Conservation (phyloP, 2,888 invertebrate species). For the Sarcophaga rosellei region DNA sequence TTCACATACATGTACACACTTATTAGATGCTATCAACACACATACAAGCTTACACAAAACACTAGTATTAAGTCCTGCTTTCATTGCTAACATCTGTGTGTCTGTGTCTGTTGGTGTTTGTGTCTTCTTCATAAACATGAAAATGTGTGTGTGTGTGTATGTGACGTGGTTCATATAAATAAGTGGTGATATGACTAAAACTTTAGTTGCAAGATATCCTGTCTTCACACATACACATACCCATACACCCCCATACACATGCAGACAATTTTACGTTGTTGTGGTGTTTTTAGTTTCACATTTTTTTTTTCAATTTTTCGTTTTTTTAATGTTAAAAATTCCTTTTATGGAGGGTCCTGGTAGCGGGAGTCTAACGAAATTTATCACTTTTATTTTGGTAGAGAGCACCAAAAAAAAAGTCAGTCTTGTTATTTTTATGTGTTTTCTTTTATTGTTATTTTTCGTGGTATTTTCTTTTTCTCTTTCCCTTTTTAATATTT, state of each 20-base stretch:
- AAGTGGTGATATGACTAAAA: conserved; percentile 68
- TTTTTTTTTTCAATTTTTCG: not conserved
- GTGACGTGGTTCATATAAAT: conserved; percentile 55
- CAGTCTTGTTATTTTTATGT: conserved; percentile 71
- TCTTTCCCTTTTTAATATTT: conserved; percentile 28
- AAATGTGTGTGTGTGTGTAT: conserved; percentile 23
- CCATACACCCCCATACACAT: not conserved
- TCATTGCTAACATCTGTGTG: conserved; percentile 62
- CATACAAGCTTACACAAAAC: not conserved
- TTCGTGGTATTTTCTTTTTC: conserved; percentile 43
- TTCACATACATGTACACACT: not conserved
- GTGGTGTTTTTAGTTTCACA: conserved; percentile 26
- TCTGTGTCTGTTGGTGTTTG: conserved; percentile 20
- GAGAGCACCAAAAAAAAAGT: conserved; percentile 45
- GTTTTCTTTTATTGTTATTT: conserved; percentile 58
- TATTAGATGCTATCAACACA: conserved; percentile 41
- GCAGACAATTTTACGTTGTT: conserved; percentile 3
- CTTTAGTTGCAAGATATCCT: conserved; percentile 61
- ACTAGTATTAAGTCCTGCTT: conserved; percentile 47
- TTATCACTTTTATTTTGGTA: conserved; percentile 61
- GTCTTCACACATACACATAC: conserved; percentile 5
- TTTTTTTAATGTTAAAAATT: conserved; percentile 6
- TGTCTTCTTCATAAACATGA: not conserved
- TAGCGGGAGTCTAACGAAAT: conserved; percentile 55
- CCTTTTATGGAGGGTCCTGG: conserved; percentile 24